Conservation (phyloP, 2,888 invertebrate species). For the Microctonus hyperodae region DNA sequence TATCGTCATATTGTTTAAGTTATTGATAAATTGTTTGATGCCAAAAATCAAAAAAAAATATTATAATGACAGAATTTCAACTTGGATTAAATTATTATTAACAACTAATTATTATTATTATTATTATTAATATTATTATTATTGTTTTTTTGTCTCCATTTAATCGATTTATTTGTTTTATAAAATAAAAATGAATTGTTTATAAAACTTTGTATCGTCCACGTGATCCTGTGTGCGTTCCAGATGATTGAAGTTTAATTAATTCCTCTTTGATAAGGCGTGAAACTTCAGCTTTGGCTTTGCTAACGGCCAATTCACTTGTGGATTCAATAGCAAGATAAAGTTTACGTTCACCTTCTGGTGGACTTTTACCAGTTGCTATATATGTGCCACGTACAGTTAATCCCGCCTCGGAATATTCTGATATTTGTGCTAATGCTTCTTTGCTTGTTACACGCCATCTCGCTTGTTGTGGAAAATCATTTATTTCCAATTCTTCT, state of each 20-base stretch:
- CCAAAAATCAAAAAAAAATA: slow-evolving; percentile 26
- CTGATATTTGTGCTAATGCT: slow-evolving; percentile 96
- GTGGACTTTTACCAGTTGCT: slow-evolving; percentile 85
- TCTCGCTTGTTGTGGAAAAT: slow-evolving; percentile 98
- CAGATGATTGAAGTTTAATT: slow-evolving; percentile 84
- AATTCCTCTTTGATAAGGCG: slow-evolving; percentile 98
- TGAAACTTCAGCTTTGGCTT: slow-evolving; percentile 97
- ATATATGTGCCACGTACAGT: slow-evolving; percentile 98
- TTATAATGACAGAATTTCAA: background rate
- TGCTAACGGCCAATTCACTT: slow-evolving; percentile 93
- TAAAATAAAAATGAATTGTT: slow-evolving; percentile 37
- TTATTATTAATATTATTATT: slow-evolving; percentile 7
- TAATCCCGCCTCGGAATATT: slow-evolving; percentile 98
- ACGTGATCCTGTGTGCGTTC: slow-evolving; percentile 86
- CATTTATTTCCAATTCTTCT: slow-evolving; percentile 99
- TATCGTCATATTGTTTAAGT: slow-evolving; percentile 10
- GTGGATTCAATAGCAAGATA: slow-evolving; percentile 99
- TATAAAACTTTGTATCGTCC: slow-evolving; percentile 94
- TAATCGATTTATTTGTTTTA: background rate
- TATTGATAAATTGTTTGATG: slow-evolving; percentile 16
- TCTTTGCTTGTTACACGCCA: slow-evolving; percentile 99
- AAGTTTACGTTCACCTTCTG: slow-evolving; percentile 93
- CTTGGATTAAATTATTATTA: background rate
- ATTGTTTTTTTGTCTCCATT: background rate
- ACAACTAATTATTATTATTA: background rate